Evolutionary conservation across 1,140 invertebrate genomes (phyloP).

Genomic region (Conopomorpha cramerella): DNA sequence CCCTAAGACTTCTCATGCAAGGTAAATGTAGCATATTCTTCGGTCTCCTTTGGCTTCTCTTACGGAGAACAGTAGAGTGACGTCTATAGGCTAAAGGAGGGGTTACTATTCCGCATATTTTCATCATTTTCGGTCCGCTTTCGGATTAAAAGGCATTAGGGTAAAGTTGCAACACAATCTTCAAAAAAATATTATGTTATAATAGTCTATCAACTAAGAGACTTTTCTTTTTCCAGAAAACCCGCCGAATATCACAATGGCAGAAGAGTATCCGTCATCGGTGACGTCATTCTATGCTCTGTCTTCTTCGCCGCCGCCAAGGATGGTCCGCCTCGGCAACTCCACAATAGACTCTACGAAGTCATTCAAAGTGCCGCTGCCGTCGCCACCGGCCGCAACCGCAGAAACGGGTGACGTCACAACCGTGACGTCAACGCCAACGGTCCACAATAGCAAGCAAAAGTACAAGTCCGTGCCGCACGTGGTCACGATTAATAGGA

Average conservation of each 20-base stretch:
- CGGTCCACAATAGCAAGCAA: conserved; percentile 5
- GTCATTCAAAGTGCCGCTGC: conserved; percentile 49
- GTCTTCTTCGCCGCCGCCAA: conserved; percentile 33
- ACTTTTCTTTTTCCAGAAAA: conserved; percentile 20
- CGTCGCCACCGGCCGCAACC: conserved; percentile 14
- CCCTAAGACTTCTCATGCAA: too few relatives aligned
- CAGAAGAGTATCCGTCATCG: conserved; percentile 28
- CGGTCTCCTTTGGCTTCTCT: too few relatives aligned
- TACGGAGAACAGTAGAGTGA: too few relatives aligned
- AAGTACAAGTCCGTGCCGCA: conserved; percentile 33
- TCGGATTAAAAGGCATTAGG: too few relatives aligned
- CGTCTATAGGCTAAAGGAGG: too few relatives aligned
- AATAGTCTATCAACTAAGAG: too few relatives aligned
- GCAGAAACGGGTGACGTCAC: conserved; percentile 4
- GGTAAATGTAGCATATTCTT: too few relatives aligned
- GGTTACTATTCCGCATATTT: too few relatives aligned
- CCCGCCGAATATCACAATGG: conserved; percentile 16
- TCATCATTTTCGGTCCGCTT: too few relatives aligned
- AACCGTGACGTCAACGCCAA: background rate
- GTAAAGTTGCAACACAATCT: too few relatives aligned
- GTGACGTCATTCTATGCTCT: conserved; percentile 41
- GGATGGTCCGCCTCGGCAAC: conserved; percentile 47
- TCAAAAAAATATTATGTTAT: too few relatives aligned
- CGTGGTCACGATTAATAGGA: conserved; percentile 31
- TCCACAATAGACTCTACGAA: conserved; percentile 54